These are phyloP conservation scores for Sebastes wilsoni DNA, from an alignment of 2,797 vertebrate genomes.

Conservation along the genomic window DNA sequence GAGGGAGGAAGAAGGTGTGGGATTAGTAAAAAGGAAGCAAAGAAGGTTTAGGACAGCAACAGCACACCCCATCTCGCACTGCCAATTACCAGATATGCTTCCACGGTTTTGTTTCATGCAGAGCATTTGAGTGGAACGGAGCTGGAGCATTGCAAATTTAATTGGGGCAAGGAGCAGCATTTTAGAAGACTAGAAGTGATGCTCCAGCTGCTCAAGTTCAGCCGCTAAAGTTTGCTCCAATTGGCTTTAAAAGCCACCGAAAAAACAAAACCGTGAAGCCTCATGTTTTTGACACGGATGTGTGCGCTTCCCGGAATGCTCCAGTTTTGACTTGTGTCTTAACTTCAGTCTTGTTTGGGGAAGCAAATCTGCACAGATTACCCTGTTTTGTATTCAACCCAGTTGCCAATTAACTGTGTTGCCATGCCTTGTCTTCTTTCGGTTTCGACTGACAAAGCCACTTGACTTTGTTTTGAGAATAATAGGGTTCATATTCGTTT, in stretches of 20 bases:
- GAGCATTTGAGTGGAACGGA: conserved; percentile 53
- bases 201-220: conserved; percentile 34
- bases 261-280: conserved; percentile 7
- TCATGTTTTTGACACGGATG: conserved; percentile 9
- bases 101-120: conserved; percentile 36
- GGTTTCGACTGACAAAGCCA: background rate
- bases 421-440: background rate
- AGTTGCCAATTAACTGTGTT: background rate
- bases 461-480: background rate
- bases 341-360: background rate
- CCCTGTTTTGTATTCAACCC: background rate
- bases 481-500: background rate
- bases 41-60: conserved; percentile 20
- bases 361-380: background rate
- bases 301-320: background rate
- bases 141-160: conserved; percentile 43
- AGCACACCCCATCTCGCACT: background rate
- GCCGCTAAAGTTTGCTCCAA: conserved; percentile 29
- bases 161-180: conserved; percentile 37
- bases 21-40: background rate
- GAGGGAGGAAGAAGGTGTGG: background rate
- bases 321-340: background rate
- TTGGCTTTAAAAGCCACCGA: conserved; percentile 13
- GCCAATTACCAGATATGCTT: conserved; percentile 49
- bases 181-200: conserved; percentile 27